Evolutionary conservation across 2,797 vertebrate genomes (phyloP), one percentile per base, ranked within the genome.

Genomic region (Crocidura indochinensis): DNA sequence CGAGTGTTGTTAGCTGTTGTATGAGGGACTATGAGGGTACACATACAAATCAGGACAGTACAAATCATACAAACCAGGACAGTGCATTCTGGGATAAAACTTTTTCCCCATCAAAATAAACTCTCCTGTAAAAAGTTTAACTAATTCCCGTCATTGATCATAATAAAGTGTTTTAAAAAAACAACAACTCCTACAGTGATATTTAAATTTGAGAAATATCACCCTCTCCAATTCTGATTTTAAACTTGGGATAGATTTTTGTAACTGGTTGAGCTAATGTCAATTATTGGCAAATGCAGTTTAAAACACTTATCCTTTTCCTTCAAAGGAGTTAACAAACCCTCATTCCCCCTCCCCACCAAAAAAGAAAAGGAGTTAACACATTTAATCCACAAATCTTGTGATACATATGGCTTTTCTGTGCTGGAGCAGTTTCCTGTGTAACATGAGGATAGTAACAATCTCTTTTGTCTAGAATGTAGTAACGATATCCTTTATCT

Each of bases 391-490:
- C 71, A 73, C 46, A 67, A 31, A 80, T 73, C 80, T 82, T 77
- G 80, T 65, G 82, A 73, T 83, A 80, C 87, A 88, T 73, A 44
- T 68, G 82, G 53, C 87, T 94, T 93, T 86, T 92, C 71, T 15
- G 38, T 72, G 31, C 68, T 91, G 75, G 77, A 93, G 27, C 71
- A 12, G 74, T 92, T 65, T 88, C 84, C 75, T 89, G 73, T 0
- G 11, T 76, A 83, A 79, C 67, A 74, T 76, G 92, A 95, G 49
- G 78, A 65, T 17, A 90, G 90, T 78, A 81, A 85, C 79, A 56
- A 4, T 91, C 76, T 75, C 94, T 46, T 83, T 88, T 78, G 44
- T 79, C 71, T 91, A 76, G 68, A 75, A 53, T 60, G 24, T 47
- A 84, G 88, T 77, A 84, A 87, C 84, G 85, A 46, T 94, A 91